A percentile compares a stretch with the other conserved stretches of the same genome.
These are phyloP conservation scores for Prenolepis imparis DNA, from an alignment of 2,888 invertebrate genomes.

Conservation along the genomic window DNA sequence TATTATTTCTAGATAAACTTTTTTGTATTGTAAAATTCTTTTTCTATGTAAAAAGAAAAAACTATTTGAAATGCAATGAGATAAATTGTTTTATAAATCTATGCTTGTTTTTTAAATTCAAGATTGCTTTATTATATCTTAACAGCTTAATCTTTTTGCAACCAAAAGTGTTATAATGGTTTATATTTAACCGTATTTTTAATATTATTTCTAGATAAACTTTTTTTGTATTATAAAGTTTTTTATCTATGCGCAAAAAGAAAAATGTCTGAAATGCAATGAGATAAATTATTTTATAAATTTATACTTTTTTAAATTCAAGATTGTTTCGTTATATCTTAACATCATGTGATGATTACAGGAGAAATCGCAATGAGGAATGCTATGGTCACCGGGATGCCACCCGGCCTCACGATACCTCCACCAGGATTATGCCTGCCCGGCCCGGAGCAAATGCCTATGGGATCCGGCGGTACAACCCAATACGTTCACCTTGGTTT, in stretches of 20 bases:
- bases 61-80: too few relatives aligned
- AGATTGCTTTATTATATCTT: too few relatives aligned
- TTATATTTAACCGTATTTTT: constrained; percentile 8
- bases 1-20: too few relatives aligned
- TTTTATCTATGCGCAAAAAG: neutral
- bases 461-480: constrained; percentile 76
- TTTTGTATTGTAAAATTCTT: too few relatives aligned
- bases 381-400: constrained; percentile 81
- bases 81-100: too few relatives aligned
- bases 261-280: neutral
- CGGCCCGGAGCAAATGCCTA: constrained; percentile 82
- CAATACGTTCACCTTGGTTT: constrained; percentile 84
- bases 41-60: too few relatives aligned
- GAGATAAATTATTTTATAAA: neutral
- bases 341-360: constrained; percentile 32
- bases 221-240: neutral
- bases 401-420: constrained; percentile 82
- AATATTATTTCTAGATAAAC: constrained; percentile 4
- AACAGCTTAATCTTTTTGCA: neutral
- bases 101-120: too few relatives aligned
- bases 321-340: neutral
- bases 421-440: constrained; percentile 84
- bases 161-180: neutral
- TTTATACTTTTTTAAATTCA: neutral
- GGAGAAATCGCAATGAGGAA: constrained; percentile 83